Evolutionary conservation across 1,140 invertebrate genomes (phyloP).

Genomic region (Aphaenogaster ashmeadi): DNA sequence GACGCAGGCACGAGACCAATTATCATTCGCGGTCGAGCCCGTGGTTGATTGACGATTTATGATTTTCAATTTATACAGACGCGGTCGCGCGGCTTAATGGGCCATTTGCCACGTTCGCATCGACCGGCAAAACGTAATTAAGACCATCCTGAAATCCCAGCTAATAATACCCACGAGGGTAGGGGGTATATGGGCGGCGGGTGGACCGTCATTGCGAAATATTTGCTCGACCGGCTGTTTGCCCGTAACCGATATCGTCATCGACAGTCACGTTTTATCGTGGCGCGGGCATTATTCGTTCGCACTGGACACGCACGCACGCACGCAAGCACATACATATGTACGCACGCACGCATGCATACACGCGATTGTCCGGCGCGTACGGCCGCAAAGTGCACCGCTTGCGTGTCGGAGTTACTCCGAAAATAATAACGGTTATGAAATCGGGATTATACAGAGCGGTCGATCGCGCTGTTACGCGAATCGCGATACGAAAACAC

Average conservation of each 20-base stretch:
- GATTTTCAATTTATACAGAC: conserved; percentile 30
- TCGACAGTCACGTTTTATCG: conserved; percentile 62
- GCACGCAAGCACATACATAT: neutral
- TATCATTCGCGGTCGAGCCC: conserved; percentile 23
- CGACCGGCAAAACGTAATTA: conserved; percentile 52
- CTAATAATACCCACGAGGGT: conserved; percentile 30
- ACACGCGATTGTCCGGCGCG: neutral
- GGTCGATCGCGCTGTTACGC: conserved; percentile 18
- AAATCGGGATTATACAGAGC: conserved; percentile 51
- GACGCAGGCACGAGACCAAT: neutral
- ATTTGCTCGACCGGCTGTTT: conserved; percentile 59
- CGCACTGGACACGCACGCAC: neutral
- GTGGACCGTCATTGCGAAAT: conserved; percentile 56
- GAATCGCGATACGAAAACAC: neutral
- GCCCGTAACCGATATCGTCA: conserved; percentile 58
- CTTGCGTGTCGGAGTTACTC: conserved; percentile 28
- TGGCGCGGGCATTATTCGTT: conserved; percentile 40
- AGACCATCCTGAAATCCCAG: conserved; percentile 60
- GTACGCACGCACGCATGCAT: neutral
- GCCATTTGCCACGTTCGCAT: conserved; percentile 45
- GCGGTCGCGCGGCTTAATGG: conserved; percentile 39
- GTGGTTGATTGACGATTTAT: conserved; percentile 38
- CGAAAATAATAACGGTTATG: conserved; percentile 61
- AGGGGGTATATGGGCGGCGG: neutral
- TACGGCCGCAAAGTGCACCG: conserved; percentile 39